Evolutionary conservation across 1,140 invertebrate species (phyloP).

Genomic region (Drosophila truncata): DNA sequence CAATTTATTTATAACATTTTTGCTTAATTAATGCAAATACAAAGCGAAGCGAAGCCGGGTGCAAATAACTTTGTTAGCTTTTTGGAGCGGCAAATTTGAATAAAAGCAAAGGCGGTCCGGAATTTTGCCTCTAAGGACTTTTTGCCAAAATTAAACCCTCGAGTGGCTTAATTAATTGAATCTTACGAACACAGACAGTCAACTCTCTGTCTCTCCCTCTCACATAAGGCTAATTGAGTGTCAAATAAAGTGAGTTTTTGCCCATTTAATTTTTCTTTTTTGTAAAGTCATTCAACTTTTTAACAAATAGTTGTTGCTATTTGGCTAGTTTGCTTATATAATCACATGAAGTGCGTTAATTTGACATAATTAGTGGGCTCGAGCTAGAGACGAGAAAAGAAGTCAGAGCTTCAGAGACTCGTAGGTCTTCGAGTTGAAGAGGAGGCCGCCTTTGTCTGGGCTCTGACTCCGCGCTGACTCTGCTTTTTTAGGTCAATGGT

Average conservation of each 20-base stretch:
- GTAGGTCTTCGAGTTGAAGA: conserved; percentile 40
- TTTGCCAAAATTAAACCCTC: neutral
- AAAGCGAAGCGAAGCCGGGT: conserved; percentile 22
- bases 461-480: conserved; percentile 39
- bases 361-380: conserved; percentile 75
- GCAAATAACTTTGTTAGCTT: conserved; percentile 60
- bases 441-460: conserved; percentile 57
- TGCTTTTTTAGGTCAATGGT: conserved; percentile 73
- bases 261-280: conserved; percentile 18
- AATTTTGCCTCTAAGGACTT: conserved; percentile 29
- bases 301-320: conserved; percentile 34
- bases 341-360: conserved; percentile 71
- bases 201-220: neutral
- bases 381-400: conserved; percentile 49
- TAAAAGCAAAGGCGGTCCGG: conserved; percentile 29
- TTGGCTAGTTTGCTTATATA: conserved; percentile 60
- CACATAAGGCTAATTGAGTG: conserved; percentile 44
- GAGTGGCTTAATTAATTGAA: conserved; percentile 46
- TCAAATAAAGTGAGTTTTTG: conserved; percentile 25
- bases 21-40: conserved; percentile 78
- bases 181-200: conserved; percentile 7
- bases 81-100: conserved; percentile 27
- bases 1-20: conserved; percentile 74
- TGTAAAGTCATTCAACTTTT: conserved; percentile 68
- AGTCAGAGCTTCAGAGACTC: conserved; percentile 33